Evolutionary conservation across 2,797 vertebrate genomes (phyloP).

Genomic region (Aphelocoma californica): DNA sequence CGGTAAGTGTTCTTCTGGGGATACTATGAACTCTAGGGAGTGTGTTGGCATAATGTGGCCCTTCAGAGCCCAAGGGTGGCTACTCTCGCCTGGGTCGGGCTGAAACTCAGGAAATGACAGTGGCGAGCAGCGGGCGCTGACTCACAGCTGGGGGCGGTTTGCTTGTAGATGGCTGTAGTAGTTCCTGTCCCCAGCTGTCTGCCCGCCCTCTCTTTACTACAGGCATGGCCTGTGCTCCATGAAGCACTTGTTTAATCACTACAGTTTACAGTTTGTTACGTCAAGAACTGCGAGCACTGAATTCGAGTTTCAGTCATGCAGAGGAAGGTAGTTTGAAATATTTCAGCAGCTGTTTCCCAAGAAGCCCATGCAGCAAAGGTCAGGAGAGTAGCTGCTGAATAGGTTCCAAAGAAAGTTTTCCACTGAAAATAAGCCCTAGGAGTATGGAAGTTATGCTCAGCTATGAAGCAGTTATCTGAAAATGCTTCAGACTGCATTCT

Average conservation of each 20-base stretch:
- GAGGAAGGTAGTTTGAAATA: neutral
- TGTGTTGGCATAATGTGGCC: neutral
- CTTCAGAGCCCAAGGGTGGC: constrained; percentile 1
- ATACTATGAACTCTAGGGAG: neutral
- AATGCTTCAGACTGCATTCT: neutral
- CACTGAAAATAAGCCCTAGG: neutral
- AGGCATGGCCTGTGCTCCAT: neutral
- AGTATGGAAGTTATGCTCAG: neutral
- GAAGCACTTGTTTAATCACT: neutral
- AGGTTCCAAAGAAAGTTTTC: constrained; percentile 8
- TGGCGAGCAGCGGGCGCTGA: neutral
- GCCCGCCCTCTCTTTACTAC: neutral
- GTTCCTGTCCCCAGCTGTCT: constrained; percentile 28
- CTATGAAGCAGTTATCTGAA: neutral
- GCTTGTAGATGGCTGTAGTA: neutral
- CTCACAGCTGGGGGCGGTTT: constrained; percentile 26
- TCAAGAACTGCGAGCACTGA: neutral
- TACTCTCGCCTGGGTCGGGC: neutral
- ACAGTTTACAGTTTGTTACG: neutral
- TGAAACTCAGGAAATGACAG: constrained; percentile 29
- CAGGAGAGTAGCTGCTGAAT: neutral
- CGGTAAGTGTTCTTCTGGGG: neutral
- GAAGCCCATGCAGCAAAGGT: neutral
- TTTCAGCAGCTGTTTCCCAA: neutral
- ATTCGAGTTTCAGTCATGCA: neutral